These are phyloP conservation scores for Xyliphius kryptos DNA, from an alignment of 2,113 vertebrate species.

Conservation along the genomic window DNA sequence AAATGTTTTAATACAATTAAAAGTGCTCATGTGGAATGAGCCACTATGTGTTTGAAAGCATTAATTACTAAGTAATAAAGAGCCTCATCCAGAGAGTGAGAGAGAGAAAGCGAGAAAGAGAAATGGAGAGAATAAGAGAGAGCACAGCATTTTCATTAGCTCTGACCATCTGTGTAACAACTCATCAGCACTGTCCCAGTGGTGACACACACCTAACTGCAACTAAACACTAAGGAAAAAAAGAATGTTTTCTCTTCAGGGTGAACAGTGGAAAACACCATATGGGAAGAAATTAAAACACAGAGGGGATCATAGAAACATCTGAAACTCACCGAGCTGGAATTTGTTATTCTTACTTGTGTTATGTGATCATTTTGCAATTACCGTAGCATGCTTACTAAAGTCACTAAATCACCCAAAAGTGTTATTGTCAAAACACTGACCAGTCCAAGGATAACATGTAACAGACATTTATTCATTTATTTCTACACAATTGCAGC, in stretches of 20 bases:
- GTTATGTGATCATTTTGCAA: neutral
- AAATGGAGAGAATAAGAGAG: constrained; percentile 34
- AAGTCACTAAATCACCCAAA: neutral
- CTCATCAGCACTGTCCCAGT: constrained; percentile 53
- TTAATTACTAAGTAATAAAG: constrained; percentile 12
- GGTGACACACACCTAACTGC: constrained; percentile 59
- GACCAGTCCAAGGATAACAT: too few species aligned
- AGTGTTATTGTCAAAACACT: too few species aligned
- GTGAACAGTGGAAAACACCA: constrained; percentile 12
- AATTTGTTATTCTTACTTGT: neutral
- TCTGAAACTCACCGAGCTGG: neutral
- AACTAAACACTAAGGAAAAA: constrained; percentile 41
- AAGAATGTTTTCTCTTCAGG: constrained; percentile 12
- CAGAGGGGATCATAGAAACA: neutral
- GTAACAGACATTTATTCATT: too few species aligned
- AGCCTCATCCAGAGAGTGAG: neutral
- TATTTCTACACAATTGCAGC: too few species aligned
- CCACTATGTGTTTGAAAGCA: neutral
- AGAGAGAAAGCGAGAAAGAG: constrained; percentile 29
- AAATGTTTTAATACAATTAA: constrained; percentile 13
- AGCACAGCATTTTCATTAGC: constrained; percentile 64
- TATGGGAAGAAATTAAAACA: constrained; percentile 8
- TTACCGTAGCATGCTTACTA: neutral
- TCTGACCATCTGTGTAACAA: constrained; percentile 65
- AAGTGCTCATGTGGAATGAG: constrained; percentile 6